These are phyloP conservation scores for Mechanitis mazaeus DNA, from an alignment of 2,888 invertebrate species.

Conservation along the genomic window DNA sequence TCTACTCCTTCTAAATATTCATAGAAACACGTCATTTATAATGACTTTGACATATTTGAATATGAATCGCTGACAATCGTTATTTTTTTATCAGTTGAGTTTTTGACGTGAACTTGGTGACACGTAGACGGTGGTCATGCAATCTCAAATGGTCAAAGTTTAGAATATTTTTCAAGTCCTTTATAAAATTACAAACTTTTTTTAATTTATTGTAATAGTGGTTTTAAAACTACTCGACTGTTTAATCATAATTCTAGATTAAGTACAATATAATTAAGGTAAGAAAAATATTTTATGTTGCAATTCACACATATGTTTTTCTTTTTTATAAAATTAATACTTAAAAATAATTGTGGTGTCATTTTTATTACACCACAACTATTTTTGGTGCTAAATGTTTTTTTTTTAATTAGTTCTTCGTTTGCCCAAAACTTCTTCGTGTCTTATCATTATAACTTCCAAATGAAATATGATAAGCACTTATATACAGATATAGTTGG, in stretches of 20 bases:
- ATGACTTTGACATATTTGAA: not conserved
- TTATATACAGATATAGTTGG: no score
- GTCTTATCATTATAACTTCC: no score
- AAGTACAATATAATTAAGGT: conserved; percentile 1
- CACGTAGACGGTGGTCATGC: not conserved
- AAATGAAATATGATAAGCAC: no score
- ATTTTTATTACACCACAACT: no score
- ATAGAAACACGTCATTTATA: no score
- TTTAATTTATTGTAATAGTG: not conserved
- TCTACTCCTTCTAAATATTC: no score
- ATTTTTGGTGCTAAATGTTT: no score
- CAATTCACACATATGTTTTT: no score
- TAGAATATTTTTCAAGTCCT: not conserved
- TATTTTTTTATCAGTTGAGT: not conserved
- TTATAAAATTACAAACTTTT: not conserved
- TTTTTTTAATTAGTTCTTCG: no score
- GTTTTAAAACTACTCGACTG: not conserved
- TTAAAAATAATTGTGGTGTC: no score
- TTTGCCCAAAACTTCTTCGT: no score
- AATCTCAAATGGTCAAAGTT: conserved; percentile 1
- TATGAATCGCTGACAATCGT: not conserved
- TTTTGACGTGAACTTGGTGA: not conserved
- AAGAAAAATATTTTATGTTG: not conserved
- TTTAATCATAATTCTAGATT: not conserved
- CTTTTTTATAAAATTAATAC: no score